Evolutionary conservation across 1,140 invertebrate species (phyloP).

Genomic region (Macrobrachium rosenbergii): DNA sequence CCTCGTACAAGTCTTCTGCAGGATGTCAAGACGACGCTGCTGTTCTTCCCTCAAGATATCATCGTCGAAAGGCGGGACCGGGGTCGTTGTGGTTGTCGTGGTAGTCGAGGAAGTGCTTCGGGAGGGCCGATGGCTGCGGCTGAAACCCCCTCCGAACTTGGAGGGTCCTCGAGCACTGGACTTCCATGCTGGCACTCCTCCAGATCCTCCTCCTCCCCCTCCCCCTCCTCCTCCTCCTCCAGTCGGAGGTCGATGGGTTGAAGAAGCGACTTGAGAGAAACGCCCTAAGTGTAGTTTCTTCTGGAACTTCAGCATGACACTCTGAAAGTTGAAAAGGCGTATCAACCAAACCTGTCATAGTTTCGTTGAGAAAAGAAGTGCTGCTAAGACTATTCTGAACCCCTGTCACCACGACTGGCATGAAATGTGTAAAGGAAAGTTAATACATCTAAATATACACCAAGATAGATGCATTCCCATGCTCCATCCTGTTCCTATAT

Average conservation of each 20-base stretch:
- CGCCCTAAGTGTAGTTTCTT: background rate
- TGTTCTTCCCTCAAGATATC: conserved; percentile 42
- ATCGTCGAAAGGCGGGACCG: background rate
- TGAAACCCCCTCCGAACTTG: background rate
- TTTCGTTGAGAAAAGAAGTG: no score
- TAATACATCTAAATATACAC: no score
- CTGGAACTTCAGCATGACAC: background rate
- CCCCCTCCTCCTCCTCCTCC: background rate
- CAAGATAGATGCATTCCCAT: no score
- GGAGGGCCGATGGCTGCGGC: background rate
- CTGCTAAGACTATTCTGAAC: no score
- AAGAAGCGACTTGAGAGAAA: background rate
- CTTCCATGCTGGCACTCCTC: no score
- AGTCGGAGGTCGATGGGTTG: background rate
- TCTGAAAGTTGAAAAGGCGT: background rate
- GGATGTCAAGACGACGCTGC: conserved; percentile 10
- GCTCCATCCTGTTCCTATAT: no score
- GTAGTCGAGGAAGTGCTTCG: conserved; percentile 20
- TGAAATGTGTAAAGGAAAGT: no score
- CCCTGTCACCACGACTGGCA: no score
- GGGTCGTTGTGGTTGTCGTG: conserved; percentile 42
- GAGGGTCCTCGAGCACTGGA: background rate
- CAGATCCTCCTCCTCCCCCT: background rate
- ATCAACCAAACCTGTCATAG: background rate
- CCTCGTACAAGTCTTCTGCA: conserved; percentile 46